Percentiles rank a stretch among this genome's conserved stretches.
Conservation (phyloP, 2,888 invertebrate species). For the Tetropium fuscum region DNA sequence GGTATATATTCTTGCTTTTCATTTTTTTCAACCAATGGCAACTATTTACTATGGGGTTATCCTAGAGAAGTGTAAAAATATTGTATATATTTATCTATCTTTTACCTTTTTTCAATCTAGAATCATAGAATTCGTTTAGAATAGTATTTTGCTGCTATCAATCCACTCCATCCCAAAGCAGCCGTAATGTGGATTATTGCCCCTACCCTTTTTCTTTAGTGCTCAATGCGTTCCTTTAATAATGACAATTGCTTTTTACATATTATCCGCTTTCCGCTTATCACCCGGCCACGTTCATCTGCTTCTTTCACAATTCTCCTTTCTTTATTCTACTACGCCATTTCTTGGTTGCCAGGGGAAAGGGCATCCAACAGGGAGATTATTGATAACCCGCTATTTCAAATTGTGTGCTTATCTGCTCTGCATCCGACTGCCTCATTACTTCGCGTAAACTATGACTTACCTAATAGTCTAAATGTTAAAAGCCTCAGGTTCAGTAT, state of each 20-base stretch:
- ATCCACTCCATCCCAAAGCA: neutral
- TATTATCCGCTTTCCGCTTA: slow-evolving; percentile 3
- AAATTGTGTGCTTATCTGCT: slow-evolving; percentile 7
- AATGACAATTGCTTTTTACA: slow-evolving; percentile 1
- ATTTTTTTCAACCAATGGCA: too few relatives aligned
- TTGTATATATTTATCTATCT: too few relatives aligned
- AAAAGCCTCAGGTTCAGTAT: too few relatives aligned
- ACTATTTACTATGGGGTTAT: too few relatives aligned
- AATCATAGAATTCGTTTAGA: too few relatives aligned
- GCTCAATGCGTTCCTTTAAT: neutral
- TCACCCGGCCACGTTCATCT: neutral
- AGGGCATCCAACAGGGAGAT: slow-evolving; percentile 8
- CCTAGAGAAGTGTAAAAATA: too few relatives aligned
- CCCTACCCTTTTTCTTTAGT: neutral
- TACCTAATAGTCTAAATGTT: slow-evolving; percentile 7
- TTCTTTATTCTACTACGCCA: slow-evolving; percentile 6
- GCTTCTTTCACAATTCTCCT: slow-evolving; percentile 8
- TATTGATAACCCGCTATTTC: slow-evolving; percentile 12
- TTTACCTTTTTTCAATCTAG: too few relatives aligned
- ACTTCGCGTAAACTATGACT: slow-evolving; percentile 4
- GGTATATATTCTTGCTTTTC: too few relatives aligned
- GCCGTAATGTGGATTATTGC: neutral
- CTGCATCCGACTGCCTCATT: slow-evolving; percentile 6
- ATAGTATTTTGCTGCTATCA: neutral
- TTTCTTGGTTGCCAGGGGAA: slow-evolving; percentile 1